phyloP scores from a whole-genome alignment of 2,888 invertebrate genomes.

The Drosophila formosana region DNA sequence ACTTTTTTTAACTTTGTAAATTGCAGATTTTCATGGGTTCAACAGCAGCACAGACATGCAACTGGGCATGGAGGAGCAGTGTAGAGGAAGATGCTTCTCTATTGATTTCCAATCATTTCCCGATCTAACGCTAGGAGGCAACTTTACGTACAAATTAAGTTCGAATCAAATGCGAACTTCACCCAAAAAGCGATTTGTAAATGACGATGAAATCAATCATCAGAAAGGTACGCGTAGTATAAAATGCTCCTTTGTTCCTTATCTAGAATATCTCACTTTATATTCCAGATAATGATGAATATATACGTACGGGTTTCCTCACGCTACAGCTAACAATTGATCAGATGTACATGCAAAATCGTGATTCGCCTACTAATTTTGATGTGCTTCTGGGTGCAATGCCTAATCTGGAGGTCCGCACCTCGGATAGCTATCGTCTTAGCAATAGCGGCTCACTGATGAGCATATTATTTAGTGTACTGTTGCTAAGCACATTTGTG shows the following conservation, averaged over 20 bases:
- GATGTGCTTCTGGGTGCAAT: conserved; percentile 71
- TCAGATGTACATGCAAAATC: conserved; percentile 86
- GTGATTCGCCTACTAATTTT: conserved; percentile 40
- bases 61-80: conserved; percentile 69
- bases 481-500: conserved; percentile 84
- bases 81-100: conserved; percentile 76
- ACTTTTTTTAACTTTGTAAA: not conserved
- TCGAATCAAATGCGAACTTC: conserved; percentile 83
- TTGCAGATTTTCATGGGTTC: conserved; percentile 60
- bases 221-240: conserved; percentile 65
- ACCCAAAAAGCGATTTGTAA: conserved; percentile 83
- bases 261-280: conserved; percentile 24
- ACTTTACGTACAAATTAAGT: conserved; percentile 85
- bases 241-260: conserved; percentile 6
- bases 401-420: conserved; percentile 66
- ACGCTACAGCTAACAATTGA: conserved; percentile 88
- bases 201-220: conserved; percentile 79
- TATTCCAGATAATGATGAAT: conserved; percentile 84
- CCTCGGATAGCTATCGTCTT: conserved; percentile 68
- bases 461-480: conserved; percentile 74
- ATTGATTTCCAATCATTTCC: conserved; percentile 70
- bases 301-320: conserved; percentile 86
- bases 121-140: conserved; percentile 1
- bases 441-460: conserved; percentile 76
- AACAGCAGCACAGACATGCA: conserved; percentile 67